phyloP scores from a whole-genome alignment of 1,140 invertebrate species.

The Amphibalanus amphitrite region DNA sequence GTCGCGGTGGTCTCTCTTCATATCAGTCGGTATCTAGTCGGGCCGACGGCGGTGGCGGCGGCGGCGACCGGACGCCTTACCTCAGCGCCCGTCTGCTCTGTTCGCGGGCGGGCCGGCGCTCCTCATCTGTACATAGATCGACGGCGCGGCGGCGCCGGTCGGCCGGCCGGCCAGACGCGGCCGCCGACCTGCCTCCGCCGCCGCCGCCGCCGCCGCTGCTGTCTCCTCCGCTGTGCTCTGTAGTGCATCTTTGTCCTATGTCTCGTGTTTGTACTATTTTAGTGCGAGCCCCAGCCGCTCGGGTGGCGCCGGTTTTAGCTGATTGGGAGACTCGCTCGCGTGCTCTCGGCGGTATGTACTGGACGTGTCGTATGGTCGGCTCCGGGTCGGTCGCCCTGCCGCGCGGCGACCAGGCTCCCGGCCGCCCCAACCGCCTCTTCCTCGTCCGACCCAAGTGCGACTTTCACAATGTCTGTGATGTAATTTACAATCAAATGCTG shows the following conservation, averaged over 20 bases:
- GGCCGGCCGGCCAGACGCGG: too few relatives aligned
- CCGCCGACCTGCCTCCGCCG: background rate
- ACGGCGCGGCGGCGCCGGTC: too few relatives aligned
- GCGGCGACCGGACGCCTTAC: too few relatives aligned
- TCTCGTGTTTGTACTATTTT: background rate
- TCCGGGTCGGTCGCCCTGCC: too few relatives aligned
- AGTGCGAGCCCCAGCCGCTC: background rate
- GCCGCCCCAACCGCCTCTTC: background rate
- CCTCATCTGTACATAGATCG: background rate
- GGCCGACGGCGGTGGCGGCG: too few relatives aligned
- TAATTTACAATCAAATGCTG: slow-evolving; percentile 1
- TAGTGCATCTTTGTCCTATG: background rate
- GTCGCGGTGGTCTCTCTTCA: background rate
- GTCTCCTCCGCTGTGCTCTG: too few relatives aligned
- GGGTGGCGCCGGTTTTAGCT: background rate
- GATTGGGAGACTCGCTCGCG: too few relatives aligned
- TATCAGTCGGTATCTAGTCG: background rate
- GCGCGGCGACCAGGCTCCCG: too few relatives aligned
- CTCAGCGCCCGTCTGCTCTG: background rate
- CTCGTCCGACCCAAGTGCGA: background rate
- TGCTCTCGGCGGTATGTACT: too few relatives aligned
- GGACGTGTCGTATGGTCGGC: background rate
- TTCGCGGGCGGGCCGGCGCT: too few relatives aligned
- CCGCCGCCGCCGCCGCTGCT: background rate
- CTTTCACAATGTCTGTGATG: background rate